phyloP scores from a whole-genome alignment of 2,113 vertebrate species.

The Ondatra zibethicus region DNA sequence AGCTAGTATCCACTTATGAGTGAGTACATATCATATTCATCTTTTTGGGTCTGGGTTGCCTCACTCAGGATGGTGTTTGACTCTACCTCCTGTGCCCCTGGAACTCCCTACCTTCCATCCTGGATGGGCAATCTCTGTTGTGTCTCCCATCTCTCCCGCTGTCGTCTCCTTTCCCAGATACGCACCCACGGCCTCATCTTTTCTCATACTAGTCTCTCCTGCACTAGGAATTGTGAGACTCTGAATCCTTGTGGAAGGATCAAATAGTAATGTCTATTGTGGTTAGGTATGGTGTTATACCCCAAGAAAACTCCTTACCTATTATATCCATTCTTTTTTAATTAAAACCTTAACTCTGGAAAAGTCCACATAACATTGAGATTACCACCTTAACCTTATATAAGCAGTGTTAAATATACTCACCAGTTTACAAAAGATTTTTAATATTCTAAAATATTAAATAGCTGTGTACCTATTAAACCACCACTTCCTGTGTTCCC shows the following conservation, averaged over 20 bases:
- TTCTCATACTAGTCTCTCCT: not conserved
- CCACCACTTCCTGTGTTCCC: not conserved
- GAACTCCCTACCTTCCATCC: not conserved
- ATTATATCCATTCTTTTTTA: not conserved
- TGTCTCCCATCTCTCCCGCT: not conserved
- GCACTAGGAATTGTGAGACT: not conserved
- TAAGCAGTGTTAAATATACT: not conserved
- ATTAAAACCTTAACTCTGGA: not conserved
- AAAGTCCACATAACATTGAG: not conserved
- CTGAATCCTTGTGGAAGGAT: not conserved
- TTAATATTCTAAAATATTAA: not conserved
- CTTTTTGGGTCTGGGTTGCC: too few species aligned
- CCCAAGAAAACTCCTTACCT: not conserved
- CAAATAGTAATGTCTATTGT: not conserved
- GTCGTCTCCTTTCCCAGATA: too few species aligned
- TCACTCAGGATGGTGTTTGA: too few species aligned
- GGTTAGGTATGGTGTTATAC: not conserved
- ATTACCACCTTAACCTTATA: not conserved
- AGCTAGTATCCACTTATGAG: too few species aligned
- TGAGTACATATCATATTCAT: too few species aligned
- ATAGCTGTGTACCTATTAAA: not conserved
- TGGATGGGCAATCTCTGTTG: not conserved
- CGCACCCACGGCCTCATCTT: not conserved
- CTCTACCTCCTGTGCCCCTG: not conserved
- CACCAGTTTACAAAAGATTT: not conserved